Percentiles rank a stretch among this genome's conserved stretches.
Conservation (phyloP, 2,113 vertebrate species). For the Alligator mississippiensis region DNA sequence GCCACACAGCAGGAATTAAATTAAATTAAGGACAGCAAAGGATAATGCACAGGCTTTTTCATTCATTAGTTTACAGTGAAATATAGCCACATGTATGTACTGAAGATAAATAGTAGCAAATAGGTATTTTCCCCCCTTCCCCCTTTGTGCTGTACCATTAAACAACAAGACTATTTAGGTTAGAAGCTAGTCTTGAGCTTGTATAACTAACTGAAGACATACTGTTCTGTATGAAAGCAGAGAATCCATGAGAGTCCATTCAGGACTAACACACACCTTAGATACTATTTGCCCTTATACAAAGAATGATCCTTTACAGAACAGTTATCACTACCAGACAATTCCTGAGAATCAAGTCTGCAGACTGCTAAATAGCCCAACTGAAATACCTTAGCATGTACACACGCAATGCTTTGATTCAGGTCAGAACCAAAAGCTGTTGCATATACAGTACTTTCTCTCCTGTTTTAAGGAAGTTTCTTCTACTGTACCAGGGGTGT, state of each 20-base stretch:
- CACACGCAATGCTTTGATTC: neutral
- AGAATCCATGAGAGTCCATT: neutral
- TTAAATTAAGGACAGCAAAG: neutral
- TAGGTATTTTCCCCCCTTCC: neutral
- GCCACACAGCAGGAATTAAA: neutral
- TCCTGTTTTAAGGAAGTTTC: neutral
- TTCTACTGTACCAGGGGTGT: neutral
- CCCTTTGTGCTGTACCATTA: neutral
- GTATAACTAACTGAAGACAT: neutral
- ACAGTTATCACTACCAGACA: neutral
- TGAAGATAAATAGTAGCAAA: neutral
- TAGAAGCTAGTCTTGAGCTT: neutral
- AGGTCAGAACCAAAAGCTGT: neutral
- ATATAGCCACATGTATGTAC: neutral
- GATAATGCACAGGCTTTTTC: neutral
- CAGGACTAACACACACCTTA: neutral
- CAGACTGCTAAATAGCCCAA: neutral
- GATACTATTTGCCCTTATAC: neutral
- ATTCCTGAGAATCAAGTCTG: neutral
- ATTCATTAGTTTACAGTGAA: neutral
- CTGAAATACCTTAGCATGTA: neutral
- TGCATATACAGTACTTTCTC: neutral
- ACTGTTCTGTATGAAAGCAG: neutral
- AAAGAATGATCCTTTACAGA: neutral
- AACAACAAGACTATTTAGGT: neutral